Conservation (phyloP, 2,113 vertebrate species). For the Panthera uncia region DNA sequence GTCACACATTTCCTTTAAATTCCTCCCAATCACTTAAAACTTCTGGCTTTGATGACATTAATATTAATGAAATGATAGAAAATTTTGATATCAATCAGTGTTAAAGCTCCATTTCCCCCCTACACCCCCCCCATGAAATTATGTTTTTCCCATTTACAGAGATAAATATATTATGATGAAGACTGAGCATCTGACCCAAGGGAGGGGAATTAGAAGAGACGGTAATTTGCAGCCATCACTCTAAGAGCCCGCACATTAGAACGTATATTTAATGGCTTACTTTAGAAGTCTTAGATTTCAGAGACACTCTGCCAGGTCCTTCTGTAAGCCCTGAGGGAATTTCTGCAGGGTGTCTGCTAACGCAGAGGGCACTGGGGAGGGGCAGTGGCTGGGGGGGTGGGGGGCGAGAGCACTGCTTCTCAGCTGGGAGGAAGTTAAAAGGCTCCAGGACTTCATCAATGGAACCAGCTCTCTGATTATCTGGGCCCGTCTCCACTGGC, state of each 20-base stretch:
- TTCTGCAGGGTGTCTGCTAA: not conserved
- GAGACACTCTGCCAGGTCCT: not conserved
- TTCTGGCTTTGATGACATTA: constrained; percentile 63
- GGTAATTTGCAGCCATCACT: not conserved
- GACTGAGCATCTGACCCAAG: not conserved
- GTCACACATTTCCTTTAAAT: not conserved
- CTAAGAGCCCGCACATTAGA: not conserved
- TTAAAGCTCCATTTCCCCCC: not conserved
- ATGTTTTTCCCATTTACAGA: constrained; percentile 36
- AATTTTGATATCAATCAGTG: constrained; percentile 44
- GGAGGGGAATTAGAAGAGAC: not conserved
- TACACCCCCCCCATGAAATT: not conserved
- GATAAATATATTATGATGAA: not conserved
- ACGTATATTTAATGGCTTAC: not conserved
- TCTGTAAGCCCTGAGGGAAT: not conserved
- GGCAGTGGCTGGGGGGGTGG: accelerated
- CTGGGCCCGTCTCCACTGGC: not conserved
- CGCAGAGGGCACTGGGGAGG: not conserved
- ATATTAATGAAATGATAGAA: constrained; percentile 54
- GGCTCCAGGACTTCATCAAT: not conserved
- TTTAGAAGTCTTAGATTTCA: constrained; percentile 9
- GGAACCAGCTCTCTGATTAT: not conserved
- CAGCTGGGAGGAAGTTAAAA: not conserved
- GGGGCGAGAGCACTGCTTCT: not conserved
- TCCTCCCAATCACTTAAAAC: constrained; percentile 2